These are phyloP conservation scores for Aptenodytes forsteri DNA, from an alignment of 2,113 vertebrate species.

Conservation along the genomic window DNA sequence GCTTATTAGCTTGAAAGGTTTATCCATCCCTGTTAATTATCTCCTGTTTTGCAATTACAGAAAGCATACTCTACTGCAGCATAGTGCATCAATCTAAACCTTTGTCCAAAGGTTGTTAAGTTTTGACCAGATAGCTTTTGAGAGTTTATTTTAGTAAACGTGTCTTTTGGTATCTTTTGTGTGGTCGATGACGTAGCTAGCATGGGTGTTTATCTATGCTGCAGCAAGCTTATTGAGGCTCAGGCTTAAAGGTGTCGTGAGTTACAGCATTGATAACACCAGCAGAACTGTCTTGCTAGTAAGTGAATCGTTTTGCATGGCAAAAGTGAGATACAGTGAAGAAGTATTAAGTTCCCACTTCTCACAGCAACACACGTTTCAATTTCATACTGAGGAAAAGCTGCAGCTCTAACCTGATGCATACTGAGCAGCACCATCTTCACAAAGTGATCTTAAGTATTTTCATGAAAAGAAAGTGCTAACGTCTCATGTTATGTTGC, in stretches of 20 bases:
- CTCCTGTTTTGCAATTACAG: neutral
- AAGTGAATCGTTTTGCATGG: neutral
- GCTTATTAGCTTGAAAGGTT: neutral
- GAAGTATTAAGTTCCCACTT: neutral
- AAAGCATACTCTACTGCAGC: neutral
- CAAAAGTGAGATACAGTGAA: neutral
- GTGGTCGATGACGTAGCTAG: neutral
- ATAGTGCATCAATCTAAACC: neutral
- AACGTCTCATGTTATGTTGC: neutral
- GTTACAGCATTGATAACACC: neutral
- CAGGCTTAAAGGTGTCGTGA: fast-evolving
- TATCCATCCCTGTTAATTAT: neutral
- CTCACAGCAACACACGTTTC: neutral
- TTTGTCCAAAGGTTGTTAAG: neutral
- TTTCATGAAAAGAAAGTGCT: neutral
- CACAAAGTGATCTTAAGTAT: neutral
- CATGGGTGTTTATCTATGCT: neutral
- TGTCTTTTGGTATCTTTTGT: neutral
- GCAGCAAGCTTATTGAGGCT: neutral
- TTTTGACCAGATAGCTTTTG: neutral
- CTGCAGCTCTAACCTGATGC: neutral
- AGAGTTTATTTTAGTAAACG: neutral
- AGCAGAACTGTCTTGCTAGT: neutral
- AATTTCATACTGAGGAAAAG: neutral
- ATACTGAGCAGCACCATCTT: neutral